A percentile compares a stretch with the other conserved stretches of the same genome.
Conservation (phyloP, 2,888 invertebrate genomes). For the Herminia tarsipennalis region DNA sequence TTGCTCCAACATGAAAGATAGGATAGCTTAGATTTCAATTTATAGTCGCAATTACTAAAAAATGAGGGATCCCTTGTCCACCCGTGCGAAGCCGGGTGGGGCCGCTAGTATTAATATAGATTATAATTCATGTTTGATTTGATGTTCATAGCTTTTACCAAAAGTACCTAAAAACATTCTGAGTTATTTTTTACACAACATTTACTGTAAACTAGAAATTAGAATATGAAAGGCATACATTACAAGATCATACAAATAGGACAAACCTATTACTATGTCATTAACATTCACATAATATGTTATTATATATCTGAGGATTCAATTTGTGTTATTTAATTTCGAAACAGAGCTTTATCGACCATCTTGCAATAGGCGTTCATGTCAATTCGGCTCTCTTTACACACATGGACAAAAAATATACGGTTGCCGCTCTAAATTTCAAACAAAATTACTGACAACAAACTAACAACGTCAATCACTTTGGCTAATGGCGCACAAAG, state of each 20-base stretch:
- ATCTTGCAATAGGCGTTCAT: conserved; percentile 56
- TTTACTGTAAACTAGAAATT: conserved; percentile 14
- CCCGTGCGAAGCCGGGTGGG: no score
- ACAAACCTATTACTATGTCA: conserved; percentile 41
- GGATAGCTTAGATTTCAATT: no score
- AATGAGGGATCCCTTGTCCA: no score
- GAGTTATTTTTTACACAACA: no score
- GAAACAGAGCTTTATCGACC: conserved; percentile 39
- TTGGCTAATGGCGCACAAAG: conserved; percentile 78
- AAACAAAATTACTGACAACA: conserved; percentile 84
- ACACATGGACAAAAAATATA: conserved; percentile 56
- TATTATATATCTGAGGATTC: conserved; percentile 38
- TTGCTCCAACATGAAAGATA: no score
- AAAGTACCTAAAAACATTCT: no score
- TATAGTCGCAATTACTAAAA: no score
- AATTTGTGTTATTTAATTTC: conserved; percentile 38
- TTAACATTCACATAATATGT: conserved; percentile 29
- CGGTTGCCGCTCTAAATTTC: conserved; percentile 73
- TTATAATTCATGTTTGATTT: no score
- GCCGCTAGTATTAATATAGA: no score
- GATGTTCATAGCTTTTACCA: no score
- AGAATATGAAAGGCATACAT: conserved; percentile 21
- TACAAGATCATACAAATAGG: conserved; percentile 33
- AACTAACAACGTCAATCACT: conserved; percentile 82
- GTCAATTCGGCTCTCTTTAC: conserved; percentile 66